Percentiles rank a stretch among this genome's conserved stretches.
Evolutionary conservation across 2,113 vertebrate species (phyloP).

Genomic region (Heliornis fulica): DNA sequence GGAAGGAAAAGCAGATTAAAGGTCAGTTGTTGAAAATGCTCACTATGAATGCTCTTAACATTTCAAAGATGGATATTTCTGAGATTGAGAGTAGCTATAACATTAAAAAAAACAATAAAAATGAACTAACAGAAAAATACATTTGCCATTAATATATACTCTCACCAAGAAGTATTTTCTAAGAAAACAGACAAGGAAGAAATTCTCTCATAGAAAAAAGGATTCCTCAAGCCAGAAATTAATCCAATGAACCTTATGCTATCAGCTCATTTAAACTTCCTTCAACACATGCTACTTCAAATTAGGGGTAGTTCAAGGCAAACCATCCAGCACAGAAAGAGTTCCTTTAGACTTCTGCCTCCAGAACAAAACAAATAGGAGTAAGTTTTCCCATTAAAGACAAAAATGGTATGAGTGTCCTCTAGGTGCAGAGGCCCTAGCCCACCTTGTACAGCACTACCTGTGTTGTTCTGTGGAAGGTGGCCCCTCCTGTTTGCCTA

Average conservation of each 20-base stretch:
- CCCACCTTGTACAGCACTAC: not conserved
- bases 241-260: not conserved
- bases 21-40: not conserved
- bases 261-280: not conserved
- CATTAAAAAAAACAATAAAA: not conserved
- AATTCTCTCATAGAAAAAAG: not conserved
- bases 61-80: not conserved
- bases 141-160: not conserved
- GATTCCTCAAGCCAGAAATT: not conserved
- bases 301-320: not conserved
- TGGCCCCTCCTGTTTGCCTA: not conserved
- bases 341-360: not conserved
- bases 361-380: not conserved
- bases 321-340: not conserved
- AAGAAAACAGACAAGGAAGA: not conserved
- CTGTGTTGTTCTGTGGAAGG: not conserved
- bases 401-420: not conserved
- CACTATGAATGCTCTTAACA: not conserved
- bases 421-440: not conserved
- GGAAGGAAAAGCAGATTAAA: not conserved
- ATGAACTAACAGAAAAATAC: fast-evolving
- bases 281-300: not conserved
- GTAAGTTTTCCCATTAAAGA: not conserved
- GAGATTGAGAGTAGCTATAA: not conserved
- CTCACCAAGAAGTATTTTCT: not conserved